Base-by-base conservation (phyloP, 2,113 vertebrate genomes). In the Globicephala melas region DNA sequence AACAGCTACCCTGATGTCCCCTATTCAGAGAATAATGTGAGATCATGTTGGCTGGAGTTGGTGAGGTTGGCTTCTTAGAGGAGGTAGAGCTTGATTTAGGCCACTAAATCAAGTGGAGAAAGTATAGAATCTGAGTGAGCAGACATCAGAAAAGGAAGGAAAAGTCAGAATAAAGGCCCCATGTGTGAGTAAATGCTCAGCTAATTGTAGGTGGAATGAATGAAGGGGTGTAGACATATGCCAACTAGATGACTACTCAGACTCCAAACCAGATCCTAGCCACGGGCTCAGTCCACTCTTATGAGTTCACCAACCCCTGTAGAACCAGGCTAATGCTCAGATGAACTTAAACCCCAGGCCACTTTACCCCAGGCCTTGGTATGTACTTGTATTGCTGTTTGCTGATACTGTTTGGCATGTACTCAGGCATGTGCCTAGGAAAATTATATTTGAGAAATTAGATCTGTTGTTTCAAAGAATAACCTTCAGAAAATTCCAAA, bases 41-140 rank as follows among this genome's bases (percentile, higher is more conserved):
- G 26, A 53, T 60, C 8, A 5, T 55, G 38, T 79, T 82, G 53
- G 65, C 79, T 95, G 62, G 41, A 60, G 33, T 85, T 92, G 95
- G 67, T 80, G 55, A 92, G 83, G 11, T 73, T 84, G 84, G 38
- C 76, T 79, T 92, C 88, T 95, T 90, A 21, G 60, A 93, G 67
- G 58, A 95, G 67, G 50, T 23, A 14, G 65, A 84, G 38, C 20
- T 94, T 81, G n/a, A 44, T 68, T 80, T 70, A 77, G 67, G 62
- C 50, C n/a, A 55, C 44, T 65, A 60, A 73, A 11, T 95, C 50
- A 79, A 55, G 53, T 65, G 44, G 44, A 65, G 33, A 71, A 87
- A 38, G 33, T 84, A 12, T 73, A 80, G 63, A 50, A 73, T 79
- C 77, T 94, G 26, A 58, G 18, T 83, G 47, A 84, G 33, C 21